Evolutionary conservation across 2,888 invertebrate species (phyloP).

Genomic region (Nyleta sp.): DNA sequence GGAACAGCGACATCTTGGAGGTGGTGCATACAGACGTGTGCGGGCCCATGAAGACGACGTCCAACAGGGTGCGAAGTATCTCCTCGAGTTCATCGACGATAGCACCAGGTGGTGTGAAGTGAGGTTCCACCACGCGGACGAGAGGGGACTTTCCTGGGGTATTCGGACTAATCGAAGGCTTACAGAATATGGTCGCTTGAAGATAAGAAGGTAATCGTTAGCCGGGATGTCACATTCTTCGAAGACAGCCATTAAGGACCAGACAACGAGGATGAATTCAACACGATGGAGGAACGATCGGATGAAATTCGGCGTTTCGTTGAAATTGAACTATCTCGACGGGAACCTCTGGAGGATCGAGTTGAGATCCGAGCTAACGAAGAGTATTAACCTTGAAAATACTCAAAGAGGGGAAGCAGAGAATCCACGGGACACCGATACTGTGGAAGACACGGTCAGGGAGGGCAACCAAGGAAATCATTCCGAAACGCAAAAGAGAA

Average conservation of each 20-base stretch:
- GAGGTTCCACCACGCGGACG: neutral
- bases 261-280: no score
- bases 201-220: slow-evolving; percentile 1
- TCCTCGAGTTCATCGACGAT: slow-evolving; percentile 12
- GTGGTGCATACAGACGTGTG: slow-evolving; percentile 33
- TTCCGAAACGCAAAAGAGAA: no score
- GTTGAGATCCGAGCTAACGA: no score
- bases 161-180: slow-evolving; percentile 11
- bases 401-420: no score
- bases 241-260: neutral
- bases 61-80: slow-evolving; percentile 13
- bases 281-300: no score
- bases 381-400: no score
- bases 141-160: slow-evolving; percentile 8
- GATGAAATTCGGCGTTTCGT: no score
- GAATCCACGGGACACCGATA: no score
- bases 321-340: no score
- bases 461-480: no score
- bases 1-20: slow-evolving; percentile 17
- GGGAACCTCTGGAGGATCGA: no score
- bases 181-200: neutral
- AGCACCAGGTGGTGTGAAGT: slow-evolving; percentile 8
- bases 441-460: no score
- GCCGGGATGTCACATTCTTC: neutral
- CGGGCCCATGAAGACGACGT: slow-evolving; percentile 4